Evolutionary conservation across 2,113 vertebrate genomes (phyloP).

Genomic region (Orthonyx spaldingii): DNA sequence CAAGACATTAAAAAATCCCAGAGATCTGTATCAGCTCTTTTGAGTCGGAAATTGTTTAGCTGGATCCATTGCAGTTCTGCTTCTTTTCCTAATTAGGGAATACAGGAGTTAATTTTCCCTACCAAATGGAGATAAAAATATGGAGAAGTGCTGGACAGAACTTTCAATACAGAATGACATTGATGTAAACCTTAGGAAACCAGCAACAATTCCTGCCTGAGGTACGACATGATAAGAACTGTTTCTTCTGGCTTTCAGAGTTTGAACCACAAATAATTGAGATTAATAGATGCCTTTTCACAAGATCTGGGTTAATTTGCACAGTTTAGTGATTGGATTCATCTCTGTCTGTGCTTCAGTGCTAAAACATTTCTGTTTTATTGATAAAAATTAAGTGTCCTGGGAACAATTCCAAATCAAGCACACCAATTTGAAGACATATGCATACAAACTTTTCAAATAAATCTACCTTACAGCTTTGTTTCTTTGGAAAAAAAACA

Average conservation of each 20-base stretch:
- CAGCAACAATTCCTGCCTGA: background rate
- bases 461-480: constrained; percentile 39
- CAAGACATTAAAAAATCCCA: background rate
- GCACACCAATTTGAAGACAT: constrained; percentile 32
- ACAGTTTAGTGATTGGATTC: background rate
- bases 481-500: constrained; percentile 13
- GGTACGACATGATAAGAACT: background rate
- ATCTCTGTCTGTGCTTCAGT: background rate
- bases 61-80: background rate
- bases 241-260: constrained; percentile 16
- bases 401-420: constrained; percentile 62
- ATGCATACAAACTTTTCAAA: constrained; percentile 18
- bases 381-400: constrained; percentile 70
- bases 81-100: constrained; percentile 67
- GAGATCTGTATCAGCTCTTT: background rate
- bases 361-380: constrained; percentile 44
- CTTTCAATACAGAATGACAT: background rate
- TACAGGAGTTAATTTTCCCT: constrained; percentile 22
- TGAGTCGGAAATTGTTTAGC: background rate
- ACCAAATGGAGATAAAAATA: background rate
- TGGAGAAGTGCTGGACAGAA: background rate
- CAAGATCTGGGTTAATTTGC: background rate
- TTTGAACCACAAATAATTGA: background rate
- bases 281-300: background rate
- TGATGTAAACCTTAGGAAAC: constrained; percentile 16